These are phyloP conservation scores for Zaprionus africanus DNA, from an alignment of 1,140 invertebrate species.

Conservation along the genomic window DNA sequence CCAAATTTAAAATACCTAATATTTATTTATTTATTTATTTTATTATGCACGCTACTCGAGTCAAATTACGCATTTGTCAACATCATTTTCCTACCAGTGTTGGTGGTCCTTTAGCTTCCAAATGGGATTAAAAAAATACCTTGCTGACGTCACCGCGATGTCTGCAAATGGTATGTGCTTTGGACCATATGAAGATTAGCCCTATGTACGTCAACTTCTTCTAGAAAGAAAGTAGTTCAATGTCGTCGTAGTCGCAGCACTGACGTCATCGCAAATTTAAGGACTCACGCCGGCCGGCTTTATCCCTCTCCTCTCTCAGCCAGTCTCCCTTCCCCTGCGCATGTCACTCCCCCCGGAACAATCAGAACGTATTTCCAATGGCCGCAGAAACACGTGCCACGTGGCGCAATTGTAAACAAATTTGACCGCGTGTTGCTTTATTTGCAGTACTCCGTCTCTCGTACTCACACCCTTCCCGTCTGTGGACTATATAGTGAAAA, in stretches of 20 bases:
- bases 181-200: not conserved
- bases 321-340: not conserved
- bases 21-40: too few relatives aligned
- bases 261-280: constrained; percentile 56
- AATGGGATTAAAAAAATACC: not conserved
- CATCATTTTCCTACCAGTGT: too few relatives aligned
- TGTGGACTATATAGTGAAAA: constrained; percentile 64
- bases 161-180: not conserved
- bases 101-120: not conserved
- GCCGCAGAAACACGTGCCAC: constrained; percentile 44
- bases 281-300: constrained; percentile 60
- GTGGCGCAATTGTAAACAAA: constrained; percentile 73
- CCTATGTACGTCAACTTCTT: not conserved
- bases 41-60: too few relatives aligned
- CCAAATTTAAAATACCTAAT: too few relatives aligned
- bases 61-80: too few relatives aligned
- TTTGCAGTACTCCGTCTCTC: constrained; percentile 5
- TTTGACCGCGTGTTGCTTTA: constrained; percentile 31
- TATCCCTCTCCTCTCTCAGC: not conserved
- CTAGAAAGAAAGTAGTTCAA: constrained; percentile 66
- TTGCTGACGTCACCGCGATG: not conserved
- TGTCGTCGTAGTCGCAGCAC: constrained; percentile 52
- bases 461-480: constrained; percentile 21
- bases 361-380: constrained; percentile 19
- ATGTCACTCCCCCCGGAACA: not conserved